phyloP scores from a whole-genome alignment of 1,140 invertebrate genomes.

The Laodelphax striatellus region DNA sequence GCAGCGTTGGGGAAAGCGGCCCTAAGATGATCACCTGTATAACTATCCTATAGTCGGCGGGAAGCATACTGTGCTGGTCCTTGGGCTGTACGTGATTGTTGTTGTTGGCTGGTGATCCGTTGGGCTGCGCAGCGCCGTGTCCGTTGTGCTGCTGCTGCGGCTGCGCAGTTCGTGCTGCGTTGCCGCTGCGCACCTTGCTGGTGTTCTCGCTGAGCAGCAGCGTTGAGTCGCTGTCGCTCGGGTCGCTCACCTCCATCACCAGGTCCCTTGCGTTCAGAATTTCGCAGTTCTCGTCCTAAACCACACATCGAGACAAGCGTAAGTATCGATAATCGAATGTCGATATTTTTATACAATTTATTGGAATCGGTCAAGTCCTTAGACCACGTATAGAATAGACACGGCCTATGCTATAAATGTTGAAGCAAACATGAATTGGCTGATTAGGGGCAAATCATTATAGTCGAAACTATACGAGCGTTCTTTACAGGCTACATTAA shows the following conservation, averaged over 20 bases:
- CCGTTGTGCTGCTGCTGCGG: too few relatives aligned
- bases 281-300: conserved; percentile 51
- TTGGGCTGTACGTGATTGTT: conserved; percentile 5
- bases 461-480: too few relatives aligned
- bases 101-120: background rate
- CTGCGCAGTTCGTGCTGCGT: background rate
- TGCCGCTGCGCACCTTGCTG: conserved; percentile 31
- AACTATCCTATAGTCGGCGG: conserved; percentile 62
- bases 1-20: too few relatives aligned
- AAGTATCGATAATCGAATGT: too few relatives aligned
- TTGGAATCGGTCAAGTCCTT: too few relatives aligned
- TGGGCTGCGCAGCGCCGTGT: background rate
- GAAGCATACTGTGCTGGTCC: conserved; percentile 30
- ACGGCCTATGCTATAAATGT: too few relatives aligned
- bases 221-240: conserved; percentile 69
- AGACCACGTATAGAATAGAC: too few relatives aligned
- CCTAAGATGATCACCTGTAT: conserved; percentile 52
- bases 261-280: conserved; percentile 53
- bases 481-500: too few relatives aligned
- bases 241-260: conserved; percentile 70
- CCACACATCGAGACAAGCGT: too few relatives aligned
- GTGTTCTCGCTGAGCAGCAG: conserved; percentile 31
- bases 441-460: too few relatives aligned
- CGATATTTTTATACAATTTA: too few relatives aligned
- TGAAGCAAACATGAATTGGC: too few relatives aligned